Conservation (phyloP, 2,888 invertebrate species). For the Zaprionus lineosus region DNA sequence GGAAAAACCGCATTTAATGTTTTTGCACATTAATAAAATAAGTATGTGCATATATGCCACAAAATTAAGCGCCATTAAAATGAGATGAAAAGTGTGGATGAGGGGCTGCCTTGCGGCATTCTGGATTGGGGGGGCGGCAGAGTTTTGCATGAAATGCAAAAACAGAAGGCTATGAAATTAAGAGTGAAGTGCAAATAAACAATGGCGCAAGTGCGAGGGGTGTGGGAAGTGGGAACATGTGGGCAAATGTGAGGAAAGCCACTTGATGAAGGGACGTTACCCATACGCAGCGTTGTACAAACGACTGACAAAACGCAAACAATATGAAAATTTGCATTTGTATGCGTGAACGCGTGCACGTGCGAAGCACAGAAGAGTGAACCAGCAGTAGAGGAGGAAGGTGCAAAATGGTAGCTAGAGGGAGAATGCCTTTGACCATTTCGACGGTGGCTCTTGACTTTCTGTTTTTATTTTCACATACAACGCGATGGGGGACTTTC, state of each 20-base stretch:
- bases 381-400: neutral
- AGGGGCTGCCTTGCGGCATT: slow-evolving; percentile 3
- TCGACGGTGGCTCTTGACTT: slow-evolving; percentile 7
- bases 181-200: neutral
- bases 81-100: slow-evolving; percentile 13
- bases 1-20: slow-evolving; percentile 49
- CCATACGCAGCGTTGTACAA: slow-evolving; percentile 51
- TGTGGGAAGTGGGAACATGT: neutral
- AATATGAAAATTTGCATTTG: slow-evolving; percentile 63
- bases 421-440: slow-evolving; percentile 10
- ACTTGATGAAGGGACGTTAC: slow-evolving; percentile 39
- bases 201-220: neutral
- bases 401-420: neutral
- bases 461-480: slow-evolving; percentile 21
- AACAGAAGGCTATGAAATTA: slow-evolving; percentile 2
- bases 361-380: slow-evolving; percentile 23
- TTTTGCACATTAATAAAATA: slow-evolving; percentile 68
- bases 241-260: slow-evolving; percentile 32
- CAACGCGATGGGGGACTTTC: slow-evolving; percentile 35
- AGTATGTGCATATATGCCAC: slow-evolving; percentile 40
- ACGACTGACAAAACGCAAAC: slow-evolving; percentile 55
- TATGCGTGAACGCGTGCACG: slow-evolving; percentile 57
- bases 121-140: neutral
- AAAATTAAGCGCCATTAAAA: slow-evolving; percentile 66
- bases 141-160: slow-evolving; percentile 15